phyloP scores from a whole-genome alignment of 2,888 invertebrate species.

The Acanthosepion esculentum region DNA sequence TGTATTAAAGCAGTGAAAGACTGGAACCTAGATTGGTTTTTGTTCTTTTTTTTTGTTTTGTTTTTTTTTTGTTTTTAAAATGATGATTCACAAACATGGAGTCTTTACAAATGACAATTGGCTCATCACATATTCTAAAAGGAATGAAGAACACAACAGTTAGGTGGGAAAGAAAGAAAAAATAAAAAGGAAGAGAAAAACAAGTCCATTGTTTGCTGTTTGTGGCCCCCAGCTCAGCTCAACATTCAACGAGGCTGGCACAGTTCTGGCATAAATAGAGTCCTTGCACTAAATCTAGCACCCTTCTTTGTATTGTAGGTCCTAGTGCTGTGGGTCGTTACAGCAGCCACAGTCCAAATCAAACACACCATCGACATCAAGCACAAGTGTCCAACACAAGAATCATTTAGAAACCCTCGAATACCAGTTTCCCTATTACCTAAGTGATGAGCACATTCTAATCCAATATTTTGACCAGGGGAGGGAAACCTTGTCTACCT shows the following conservation, averaged over 20 bases:
- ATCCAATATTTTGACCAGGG: neutral
- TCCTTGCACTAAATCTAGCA: slow-evolving; percentile 40
- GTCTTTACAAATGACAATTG: slow-evolving; percentile 42
- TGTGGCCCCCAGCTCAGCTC: slow-evolving; percentile 24
- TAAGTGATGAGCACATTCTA: slow-evolving; percentile 33
- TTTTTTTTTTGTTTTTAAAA: neutral
- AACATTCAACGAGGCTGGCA: slow-evolving; percentile 40
- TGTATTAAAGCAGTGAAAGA: slow-evolving; percentile 39
- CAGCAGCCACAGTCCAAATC: neutral
- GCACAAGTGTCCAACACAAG: neutral
- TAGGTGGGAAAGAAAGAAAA: neutral
- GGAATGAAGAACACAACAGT: slow-evolving; percentile 43
- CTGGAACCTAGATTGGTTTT: neutral
- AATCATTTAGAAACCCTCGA: neutral
- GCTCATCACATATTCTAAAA: slow-evolving; percentile 36
- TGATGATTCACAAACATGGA: slow-evolving; percentile 41
- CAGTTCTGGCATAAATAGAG: slow-evolving; percentile 38
- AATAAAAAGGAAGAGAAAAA: neutral
- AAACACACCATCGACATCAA: neutral
- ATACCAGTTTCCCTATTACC: neutral
- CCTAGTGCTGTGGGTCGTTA: neutral
- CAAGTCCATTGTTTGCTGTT: slow-evolving; percentile 42
- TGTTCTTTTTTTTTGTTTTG: neutral
- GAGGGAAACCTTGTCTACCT: neutral
- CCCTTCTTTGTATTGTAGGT: slow-evolving; percentile 39